Evolutionary conservation across 2,113 vertebrate species (phyloP), one percentile per base, ranked within the genome.

Genomic region (Naja naja): DNA sequence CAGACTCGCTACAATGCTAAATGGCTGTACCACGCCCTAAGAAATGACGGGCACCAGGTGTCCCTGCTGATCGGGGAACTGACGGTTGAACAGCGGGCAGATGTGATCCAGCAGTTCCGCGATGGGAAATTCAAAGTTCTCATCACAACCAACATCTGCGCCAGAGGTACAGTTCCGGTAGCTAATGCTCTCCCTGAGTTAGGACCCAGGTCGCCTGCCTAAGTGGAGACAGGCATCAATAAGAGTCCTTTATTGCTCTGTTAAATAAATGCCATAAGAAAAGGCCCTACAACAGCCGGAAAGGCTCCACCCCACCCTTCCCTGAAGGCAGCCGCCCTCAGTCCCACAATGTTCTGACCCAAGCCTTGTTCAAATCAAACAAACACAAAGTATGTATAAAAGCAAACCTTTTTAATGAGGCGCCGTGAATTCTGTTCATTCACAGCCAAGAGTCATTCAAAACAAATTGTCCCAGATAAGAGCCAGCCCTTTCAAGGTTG

Each of bases 141-240:
- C 1, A 97, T 98, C 1, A 97, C 97, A 2, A 98, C 98, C 94
- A 98, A 98, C 1, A 97, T 98, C 96, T 98, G 98, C 0, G 98
- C 98, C 39, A 97, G 98, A 97, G 98, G 98, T 98, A 55, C 0
- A 0, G 2, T 39, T 11, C 49, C 12, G 0, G 1, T 6, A 53
- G 47, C 25, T 45, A 34, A 60, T 11, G 20, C 34, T 91, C 7
- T 12, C 43, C 27, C 7, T 69, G 12, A 16, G 12, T 69, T 69
- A n/a, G 4, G 4, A 0, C 30, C 30, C 12, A n/a, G 64, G 64
- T n/a, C 30, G 2, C 12, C 2, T 23, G 22, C 6, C 12, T 34
- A 69, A 30, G 30, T 12, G 5, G 60, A 69, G 60, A 8, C 25
- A 60, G 10, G 9, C 25, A 30, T 30, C 3, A 3, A 30, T 30